Percentiles rank a stretch among this genome's conserved stretches.
Evolutionary conservation across 2,797 vertebrate species (phyloP).

Genomic region (Enteromius unitaeniatus): DNA sequence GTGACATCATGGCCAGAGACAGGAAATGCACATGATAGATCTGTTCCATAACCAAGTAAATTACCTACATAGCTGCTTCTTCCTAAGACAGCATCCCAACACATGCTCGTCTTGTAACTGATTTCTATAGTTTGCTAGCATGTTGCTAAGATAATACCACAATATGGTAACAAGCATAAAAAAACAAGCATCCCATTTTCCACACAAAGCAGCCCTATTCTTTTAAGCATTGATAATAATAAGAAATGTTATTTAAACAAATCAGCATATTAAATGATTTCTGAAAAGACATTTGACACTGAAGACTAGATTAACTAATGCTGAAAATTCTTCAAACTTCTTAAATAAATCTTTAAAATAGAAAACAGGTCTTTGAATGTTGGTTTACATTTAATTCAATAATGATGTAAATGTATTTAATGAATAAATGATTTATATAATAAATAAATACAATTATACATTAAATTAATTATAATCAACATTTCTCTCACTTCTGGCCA

Average conservation of each 20-base stretch:
- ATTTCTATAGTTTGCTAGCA: background rate
- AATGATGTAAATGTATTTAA: background rate
- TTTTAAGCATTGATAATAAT: background rate
- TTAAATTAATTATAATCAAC: background rate
- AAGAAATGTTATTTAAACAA: background rate
- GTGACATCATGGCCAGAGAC: constrained; percentile 33
- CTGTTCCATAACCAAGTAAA: background rate
- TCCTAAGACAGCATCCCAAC: background rate
- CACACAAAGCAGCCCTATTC: background rate
- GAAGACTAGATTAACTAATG: background rate
- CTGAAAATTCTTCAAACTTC: background rate
- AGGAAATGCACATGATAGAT: constrained; percentile 4
- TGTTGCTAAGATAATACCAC: background rate
- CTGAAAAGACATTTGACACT: background rate
- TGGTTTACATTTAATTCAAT: background rate
- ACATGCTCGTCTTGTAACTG: background rate
- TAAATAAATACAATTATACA: too few species aligned
- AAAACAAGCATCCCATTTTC: background rate
- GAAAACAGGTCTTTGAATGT: background rate
- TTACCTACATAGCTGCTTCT: background rate
- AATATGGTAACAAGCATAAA: constrained; percentile 1
- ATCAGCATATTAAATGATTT: background rate
- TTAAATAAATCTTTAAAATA: background rate
- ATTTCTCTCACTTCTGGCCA: background rate
- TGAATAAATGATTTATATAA: too few species aligned